Percentiles rank a stretch among this genome's conserved stretches.
Evolutionary conservation across 2,113 vertebrate species (phyloP).

Genomic region (Zosterops borbonicus): DNA sequence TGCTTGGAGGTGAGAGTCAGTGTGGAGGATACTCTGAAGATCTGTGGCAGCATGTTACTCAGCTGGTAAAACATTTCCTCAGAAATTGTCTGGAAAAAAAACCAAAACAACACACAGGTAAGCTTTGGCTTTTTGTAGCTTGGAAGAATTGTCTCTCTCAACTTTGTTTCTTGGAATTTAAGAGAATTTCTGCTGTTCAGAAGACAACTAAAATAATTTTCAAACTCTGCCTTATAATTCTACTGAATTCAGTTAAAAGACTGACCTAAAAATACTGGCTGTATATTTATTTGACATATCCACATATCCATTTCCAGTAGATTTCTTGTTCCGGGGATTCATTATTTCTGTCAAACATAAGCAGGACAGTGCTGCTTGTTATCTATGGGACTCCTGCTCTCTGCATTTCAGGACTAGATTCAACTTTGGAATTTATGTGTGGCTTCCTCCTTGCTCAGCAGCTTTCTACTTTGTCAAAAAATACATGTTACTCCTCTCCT

Average conservation of each 20-base stretch:
- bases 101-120: neutral
- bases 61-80: conserved; percentile 98
- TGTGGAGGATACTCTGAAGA: conserved; percentile 95
- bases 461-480: neutral
- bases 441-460: neutral
- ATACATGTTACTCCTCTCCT: neutral
- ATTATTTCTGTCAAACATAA: neutral
- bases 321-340: neutral
- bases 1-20: conserved; percentile 86
- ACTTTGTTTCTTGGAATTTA: neutral
- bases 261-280: neutral
- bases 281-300: neutral
- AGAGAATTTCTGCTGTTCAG: neutral
- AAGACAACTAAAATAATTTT: neutral
- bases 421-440: neutral
- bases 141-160: neutral
- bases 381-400: neutral
- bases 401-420: neutral
- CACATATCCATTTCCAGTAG: neutral
- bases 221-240: neutral
- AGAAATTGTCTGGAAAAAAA: conserved; percentile 87
- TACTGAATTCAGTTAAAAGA: neutral
- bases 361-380: neutral
- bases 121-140: neutral
- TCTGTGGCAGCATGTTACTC: conserved; percentile 98